Base-by-base conservation (phyloP, 2,888 invertebrate species). In the Polyploca ridens region DNA sequence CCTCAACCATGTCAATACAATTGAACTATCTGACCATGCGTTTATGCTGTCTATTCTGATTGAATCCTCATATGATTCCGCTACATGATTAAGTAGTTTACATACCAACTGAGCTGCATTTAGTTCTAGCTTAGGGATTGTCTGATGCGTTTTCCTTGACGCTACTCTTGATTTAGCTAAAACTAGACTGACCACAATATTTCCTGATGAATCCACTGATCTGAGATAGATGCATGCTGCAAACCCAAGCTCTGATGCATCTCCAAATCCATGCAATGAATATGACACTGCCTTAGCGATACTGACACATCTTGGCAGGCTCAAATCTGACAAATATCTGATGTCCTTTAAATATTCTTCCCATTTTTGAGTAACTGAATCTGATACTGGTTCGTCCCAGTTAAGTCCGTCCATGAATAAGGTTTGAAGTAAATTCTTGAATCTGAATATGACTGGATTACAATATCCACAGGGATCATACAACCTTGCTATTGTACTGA, bases 21-120 rank as follows among this genome's bases (percentile, higher is more conserved):
- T n/a, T n/a, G n/a, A n/a, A 71, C 71, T 71, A 66, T 74, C 74
- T 5, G 66, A 62, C 70, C 70, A 75, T 7, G 66, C 70, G 10
- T 46, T 49, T 7, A 68, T 44, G 5, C 57, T 64, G 4, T 64
- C 16, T 3, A 63, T 14, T 7, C 66, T 10, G 1, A 16, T 63
- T 19, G 41, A 11, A 11, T n/a, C 54, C 3, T 3, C 11, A 0
- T 63, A 62, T 0, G 68, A 14, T 5, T 64, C 54, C 13, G 7
- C 61, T 1, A 63, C 33, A 58, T 72, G 70, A 3, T 65, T 58
- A 3, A 73, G 33, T 10, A 73, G 65, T n/a, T n/a, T n/a, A 41
- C 65, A 58, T 0, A 69, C 59, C 16, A 71, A 35, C 8, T 74
- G 62, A 19, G 66, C 16, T 0, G 75, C 73, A 6, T n/a, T n/a